These are phyloP conservation scores for Ypsolopha sequella DNA, from an alignment of 2,888 invertebrate genomes.

Conservation along the genomic window DNA sequence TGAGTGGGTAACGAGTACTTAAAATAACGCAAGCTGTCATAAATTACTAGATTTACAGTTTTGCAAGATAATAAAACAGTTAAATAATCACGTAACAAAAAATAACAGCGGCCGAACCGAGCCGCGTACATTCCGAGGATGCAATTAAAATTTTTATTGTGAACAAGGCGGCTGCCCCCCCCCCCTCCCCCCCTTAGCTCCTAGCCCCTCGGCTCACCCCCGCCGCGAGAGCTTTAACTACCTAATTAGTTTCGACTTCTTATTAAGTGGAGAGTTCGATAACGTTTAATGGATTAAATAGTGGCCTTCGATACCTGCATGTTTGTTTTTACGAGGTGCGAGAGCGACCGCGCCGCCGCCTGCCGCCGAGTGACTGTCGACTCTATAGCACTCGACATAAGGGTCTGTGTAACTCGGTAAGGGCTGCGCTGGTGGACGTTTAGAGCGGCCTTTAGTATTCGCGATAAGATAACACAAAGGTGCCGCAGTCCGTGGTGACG, in stretches of 20 bases:
- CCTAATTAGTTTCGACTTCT: slow-evolving; percentile 40
- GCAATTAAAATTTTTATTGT: slow-evolving; percentile 6
- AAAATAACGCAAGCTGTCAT: slow-evolving; percentile 3
- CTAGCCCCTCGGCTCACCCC: slow-evolving; percentile 1
- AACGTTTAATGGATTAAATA: slow-evolving; percentile 29
- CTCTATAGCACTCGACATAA: background rate
- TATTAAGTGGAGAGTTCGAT: slow-evolving; percentile 27
- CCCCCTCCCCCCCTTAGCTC: background rate
- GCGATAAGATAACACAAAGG: slow-evolving; percentile 34
- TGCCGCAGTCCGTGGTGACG: slow-evolving; percentile 4
- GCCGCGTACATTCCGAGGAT: background rate
- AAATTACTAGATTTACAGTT: slow-evolving; percentile 5
- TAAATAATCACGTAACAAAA: slow-evolving; percentile 4
- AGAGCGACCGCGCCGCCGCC: background rate
- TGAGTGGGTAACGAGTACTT: slow-evolving; percentile 5
- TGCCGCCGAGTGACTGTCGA: background rate
- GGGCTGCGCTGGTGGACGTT: slow-evolving; percentile 15
- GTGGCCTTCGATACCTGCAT: slow-evolving; percentile 20
- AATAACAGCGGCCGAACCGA: slow-evolving; percentile 1
- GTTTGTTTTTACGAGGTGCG: slow-evolving; percentile 27
- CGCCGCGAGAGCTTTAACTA: slow-evolving; percentile 7
- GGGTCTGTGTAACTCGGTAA: background rate
- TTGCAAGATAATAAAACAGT: slow-evolving; percentile 3
- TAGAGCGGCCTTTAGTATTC: slow-evolving; percentile 31
- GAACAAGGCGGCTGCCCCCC: background rate